Base-by-base conservation (phyloP, 2,888 invertebrate genomes). In the Cheilosia scutellata region DNA sequence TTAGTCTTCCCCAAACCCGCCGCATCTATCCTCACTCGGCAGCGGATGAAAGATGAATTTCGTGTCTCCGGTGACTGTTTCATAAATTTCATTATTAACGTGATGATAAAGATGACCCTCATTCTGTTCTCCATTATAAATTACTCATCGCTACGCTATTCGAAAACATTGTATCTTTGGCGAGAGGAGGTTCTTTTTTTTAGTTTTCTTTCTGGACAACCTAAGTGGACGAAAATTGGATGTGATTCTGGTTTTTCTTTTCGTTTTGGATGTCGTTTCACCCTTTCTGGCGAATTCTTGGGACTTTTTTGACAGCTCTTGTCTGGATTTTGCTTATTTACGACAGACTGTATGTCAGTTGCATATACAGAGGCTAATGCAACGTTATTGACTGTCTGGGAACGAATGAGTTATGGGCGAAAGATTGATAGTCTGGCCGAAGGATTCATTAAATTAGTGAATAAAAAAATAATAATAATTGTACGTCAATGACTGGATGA, bases 261-360 rank as follows among this genome's bases (percentile, higher is more conserved):
- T 6, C 5, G 5, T 16, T 42, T 75, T 65, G 44, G 11, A 49
- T 58, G 65, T 65, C 27, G 40, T 55, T 72, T 71, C 11, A 31
- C 49, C 58, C 58, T 51, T 82, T 77, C 71, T 65, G 62, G 78
- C 7, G 29, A 77, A 72, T 68, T 66, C 53, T 66, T 77, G 60
- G 49, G 66, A 72, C 33, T 55, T 66, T 20, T 83, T 83, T 83
- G 82, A 72, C 82, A 83, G 82, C 40, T 77, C 78, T 72, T 83
- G 78, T 83, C 78, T 77, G 78, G 47, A 57, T 27, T 78, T 66
- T 53, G 60, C 66, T 77, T 83, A 83, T 83, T 83, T 83, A 83
- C 72, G 82, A 72, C 82, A 83, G 66, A 68, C 78, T 72, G 60
- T 72, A 42, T 72, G 82, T 72, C 82, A 72, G 82, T 72, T 66